Evolutionary conservation across 2,113 vertebrate genomes (phyloP).

Genomic region (Orcinus orca): DNA sequence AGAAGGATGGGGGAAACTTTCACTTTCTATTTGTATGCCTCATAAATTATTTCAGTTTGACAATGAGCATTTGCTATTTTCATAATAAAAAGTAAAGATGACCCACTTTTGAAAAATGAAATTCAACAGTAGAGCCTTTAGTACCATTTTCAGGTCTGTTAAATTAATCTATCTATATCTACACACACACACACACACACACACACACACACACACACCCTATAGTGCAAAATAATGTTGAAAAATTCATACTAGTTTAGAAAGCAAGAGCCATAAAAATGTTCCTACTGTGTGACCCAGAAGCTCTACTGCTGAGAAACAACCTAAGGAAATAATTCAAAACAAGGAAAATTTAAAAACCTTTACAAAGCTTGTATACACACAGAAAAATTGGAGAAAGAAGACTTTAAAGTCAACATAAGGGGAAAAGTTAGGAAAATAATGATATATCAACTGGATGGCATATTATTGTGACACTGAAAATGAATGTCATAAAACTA

Average conservation of each 20-base stretch:
- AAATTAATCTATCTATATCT: background rate
- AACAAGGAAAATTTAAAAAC: slow-evolving; percentile 32
- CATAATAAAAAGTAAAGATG: slow-evolving; percentile 32
- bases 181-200: background rate
- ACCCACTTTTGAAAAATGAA: slow-evolving; percentile 5
- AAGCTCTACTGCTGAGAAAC: background rate
- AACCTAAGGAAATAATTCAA: slow-evolving; percentile 20
- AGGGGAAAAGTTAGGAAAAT: slow-evolving; percentile 26
- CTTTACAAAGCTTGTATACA: background rate
- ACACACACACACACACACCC: background rate
- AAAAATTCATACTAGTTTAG: background rate
- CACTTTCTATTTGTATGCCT: background rate
- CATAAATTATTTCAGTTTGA: slow-evolving; percentile 8
- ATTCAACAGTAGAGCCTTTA: background rate
- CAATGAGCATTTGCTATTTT: slow-evolving; percentile 12
- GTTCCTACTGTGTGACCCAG: background rate
- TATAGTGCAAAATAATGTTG: background rate
- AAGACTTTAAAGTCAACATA: slow-evolving; percentile 3
- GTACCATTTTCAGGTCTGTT: background rate
- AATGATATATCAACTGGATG: background rate
- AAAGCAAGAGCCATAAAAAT: slow-evolving; percentile 25
- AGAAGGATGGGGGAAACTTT: background rate
- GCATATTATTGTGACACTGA: slow-evolving; percentile 17
- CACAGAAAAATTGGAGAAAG: background rate
- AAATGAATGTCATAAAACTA: slow-evolving; percentile 28